These are phyloP conservation scores for Caranx melampygus DNA, from an alignment of 2,113 vertebrate species.

Conservation along the genomic window DNA sequence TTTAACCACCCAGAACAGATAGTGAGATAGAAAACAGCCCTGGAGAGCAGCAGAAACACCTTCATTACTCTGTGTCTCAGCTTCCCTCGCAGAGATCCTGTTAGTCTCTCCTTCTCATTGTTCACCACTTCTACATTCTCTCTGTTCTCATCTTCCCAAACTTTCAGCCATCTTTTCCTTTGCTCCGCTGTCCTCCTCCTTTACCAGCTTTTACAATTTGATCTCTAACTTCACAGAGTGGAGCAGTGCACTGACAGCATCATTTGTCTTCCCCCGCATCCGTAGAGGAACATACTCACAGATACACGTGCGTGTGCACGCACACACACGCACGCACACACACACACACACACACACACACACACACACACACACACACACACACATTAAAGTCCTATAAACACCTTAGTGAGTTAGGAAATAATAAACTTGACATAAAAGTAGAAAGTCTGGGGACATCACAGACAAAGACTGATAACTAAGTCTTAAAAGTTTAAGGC, in stretches of 20 bases:
- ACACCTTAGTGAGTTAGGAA: conserved; percentile 37
- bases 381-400: conserved; percentile 26
- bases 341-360: not conserved
- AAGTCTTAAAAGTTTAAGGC: not conserved
- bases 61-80: conserved; percentile 51
- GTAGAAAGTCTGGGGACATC: conserved; percentile 12
- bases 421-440: conserved; percentile 36
- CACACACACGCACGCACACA: not conserved
- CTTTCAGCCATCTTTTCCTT: conserved; percentile 15
- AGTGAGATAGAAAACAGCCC: conserved; percentile 45
- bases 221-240: conserved; percentile 57
- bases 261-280: conserved; percentile 62
- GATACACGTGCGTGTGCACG: too few relatives aligned
- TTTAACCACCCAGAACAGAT: conserved; percentile 63
- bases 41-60: conserved; percentile 47
- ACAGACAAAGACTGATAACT: not conserved
- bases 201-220: conserved; percentile 49
- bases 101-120: conserved; percentile 38
- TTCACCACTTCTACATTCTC: conserved; percentile 42
- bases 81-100: conserved; percentile 23
- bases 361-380: conserved; percentile 7
- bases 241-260: conserved; percentile 59
- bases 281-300: conserved; percentile 8
- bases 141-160: conserved; percentile 40
- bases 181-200: conserved; percentile 24